Percentiles rank a stretch among this genome's conserved stretches.
Evolutionary conservation across 2,113 vertebrate genomes (phyloP).

Genomic region (Myiopsitta monachus): DNA sequence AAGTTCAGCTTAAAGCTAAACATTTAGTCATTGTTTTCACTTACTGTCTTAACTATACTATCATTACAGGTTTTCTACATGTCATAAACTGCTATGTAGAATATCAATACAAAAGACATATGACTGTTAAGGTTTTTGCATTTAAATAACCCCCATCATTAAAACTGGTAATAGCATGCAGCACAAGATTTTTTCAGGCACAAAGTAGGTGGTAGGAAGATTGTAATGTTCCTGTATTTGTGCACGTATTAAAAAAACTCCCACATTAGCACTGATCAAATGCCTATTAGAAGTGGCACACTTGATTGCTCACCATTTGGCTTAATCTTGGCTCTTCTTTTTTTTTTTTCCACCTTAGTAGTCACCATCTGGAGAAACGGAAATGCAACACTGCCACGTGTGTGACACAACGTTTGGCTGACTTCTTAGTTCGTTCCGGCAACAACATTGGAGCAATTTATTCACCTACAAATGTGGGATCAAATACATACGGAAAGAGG

Average conservation of each 20-base stretch:
- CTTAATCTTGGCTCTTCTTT: conserved; percentile 4
- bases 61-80: conserved; percentile 21
- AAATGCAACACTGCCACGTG: conserved; percentile 89
- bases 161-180: conserved; percentile 9
- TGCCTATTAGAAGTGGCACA: background rate
- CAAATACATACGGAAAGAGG: conserved; percentile 86
- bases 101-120: conserved; percentile 17
- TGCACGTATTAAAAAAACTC: conserved; percentile 19
- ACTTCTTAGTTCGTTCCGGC: conserved; percentile 86
- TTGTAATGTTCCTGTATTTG: conserved; percentile 37
- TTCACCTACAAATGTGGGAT: conserved; percentile 83
- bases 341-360: conserved; percentile 44
- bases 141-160: conserved; percentile 17
- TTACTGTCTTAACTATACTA: conserved; percentile 46
- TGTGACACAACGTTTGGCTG: conserved; percentile 86
- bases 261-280: background rate
- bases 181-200: background rate
- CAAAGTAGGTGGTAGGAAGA: conserved; percentile 8
- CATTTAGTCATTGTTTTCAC: conserved; percentile 51
- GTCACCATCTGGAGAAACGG: conserved; percentile 82
- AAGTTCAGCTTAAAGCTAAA: conserved; percentile 29
- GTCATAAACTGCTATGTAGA: conserved; percentile 3
- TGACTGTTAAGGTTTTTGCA: conserved; percentile 29
- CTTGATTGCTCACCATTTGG: background rate
- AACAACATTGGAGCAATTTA: conserved; percentile 79